phyloP scores from a whole-genome alignment of 2,113 vertebrate genomes.

The Hassar affinis region DNA sequence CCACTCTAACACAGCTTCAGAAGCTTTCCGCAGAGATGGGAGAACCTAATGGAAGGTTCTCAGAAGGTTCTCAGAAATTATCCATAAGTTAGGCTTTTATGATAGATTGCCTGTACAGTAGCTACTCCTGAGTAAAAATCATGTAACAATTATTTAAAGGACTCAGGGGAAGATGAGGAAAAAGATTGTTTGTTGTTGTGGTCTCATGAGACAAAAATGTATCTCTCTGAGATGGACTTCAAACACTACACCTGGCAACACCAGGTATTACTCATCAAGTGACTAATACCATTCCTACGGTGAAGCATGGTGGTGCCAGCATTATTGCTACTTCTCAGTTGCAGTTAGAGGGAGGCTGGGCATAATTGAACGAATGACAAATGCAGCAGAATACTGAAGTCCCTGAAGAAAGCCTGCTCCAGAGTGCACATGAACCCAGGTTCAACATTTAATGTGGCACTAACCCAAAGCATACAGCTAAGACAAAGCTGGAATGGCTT shows the following conservation, averaged over 20 bases:
- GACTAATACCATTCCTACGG: background rate
- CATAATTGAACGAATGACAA: background rate
- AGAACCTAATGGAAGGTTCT: background rate
- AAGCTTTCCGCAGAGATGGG: background rate
- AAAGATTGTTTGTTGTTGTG: background rate
- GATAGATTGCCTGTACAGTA: background rate
- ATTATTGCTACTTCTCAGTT: background rate
- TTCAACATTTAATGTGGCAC: background rate
- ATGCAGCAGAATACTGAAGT: background rate
- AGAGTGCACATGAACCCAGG: background rate
- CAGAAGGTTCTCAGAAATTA: background rate
- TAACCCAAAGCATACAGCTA: background rate
- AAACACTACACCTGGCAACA: background rate
- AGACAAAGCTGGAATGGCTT: background rate
- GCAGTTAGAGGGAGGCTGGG: background rate
- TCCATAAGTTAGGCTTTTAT: background rate
- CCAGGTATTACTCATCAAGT: background rate
- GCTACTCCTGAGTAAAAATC: background rate
- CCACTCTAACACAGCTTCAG: background rate
- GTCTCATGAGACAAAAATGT: background rate
- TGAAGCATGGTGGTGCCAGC: background rate
- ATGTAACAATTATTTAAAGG: background rate
- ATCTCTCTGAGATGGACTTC: background rate
- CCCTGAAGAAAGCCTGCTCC: background rate
- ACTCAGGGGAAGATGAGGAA: background rate